Evolutionary conservation across 2,113 vertebrate genomes (phyloP), one percentile per base, ranked within the genome.

Genomic region (Otus sunia): DNA sequence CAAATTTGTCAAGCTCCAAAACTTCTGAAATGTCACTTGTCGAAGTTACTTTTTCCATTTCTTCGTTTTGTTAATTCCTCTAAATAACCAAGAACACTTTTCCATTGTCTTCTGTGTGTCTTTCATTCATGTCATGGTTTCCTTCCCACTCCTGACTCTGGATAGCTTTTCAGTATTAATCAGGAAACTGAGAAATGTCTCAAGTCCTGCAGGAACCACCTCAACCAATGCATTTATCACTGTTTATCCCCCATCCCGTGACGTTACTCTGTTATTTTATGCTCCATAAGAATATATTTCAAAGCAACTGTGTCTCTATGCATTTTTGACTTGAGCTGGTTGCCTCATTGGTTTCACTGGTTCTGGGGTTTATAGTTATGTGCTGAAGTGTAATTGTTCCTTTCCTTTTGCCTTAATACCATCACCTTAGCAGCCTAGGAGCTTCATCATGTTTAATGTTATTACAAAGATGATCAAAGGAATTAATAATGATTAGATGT

Each of bases 401-500:
- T 52, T 52, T 76, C 25, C 21, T 63, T 27, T 59, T 72, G 9
- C 19, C 29, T 62, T 84, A 56, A 49, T 11, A 18, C 8, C 62
- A 30, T 15, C 32, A 78, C 32, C 11, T 92, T 45, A 56, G 9
- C 20, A 91, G 11, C 30, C 13, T 19, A 80, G 16, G 52, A 94
- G 6, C 52, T 96, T 90, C 30, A 41, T 88, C 25, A 45, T 29
- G 8, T 92, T 87, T 94, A 78, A 53, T 59, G 10, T 21, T 53
- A 80, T 75, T 79, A 49, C 43, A 58, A 89, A 90, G 58, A 91
- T 36, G 58, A 37, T 47, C 43, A 80, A 95, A 93, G 21, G 22
- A 94, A 96, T 92, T 91, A 88, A 76, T 96, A 89, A 96, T 75
- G 67, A 91, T 97, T 91, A 90, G 12, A 43, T 85, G 47, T 6